A percentile compares a stretch with the other conserved stretches of the same genome.
These are phyloP conservation scores for Drosophila picticornis DNA, from an alignment of 2,888 invertebrate genomes.

Conservation along the genomic window DNA sequence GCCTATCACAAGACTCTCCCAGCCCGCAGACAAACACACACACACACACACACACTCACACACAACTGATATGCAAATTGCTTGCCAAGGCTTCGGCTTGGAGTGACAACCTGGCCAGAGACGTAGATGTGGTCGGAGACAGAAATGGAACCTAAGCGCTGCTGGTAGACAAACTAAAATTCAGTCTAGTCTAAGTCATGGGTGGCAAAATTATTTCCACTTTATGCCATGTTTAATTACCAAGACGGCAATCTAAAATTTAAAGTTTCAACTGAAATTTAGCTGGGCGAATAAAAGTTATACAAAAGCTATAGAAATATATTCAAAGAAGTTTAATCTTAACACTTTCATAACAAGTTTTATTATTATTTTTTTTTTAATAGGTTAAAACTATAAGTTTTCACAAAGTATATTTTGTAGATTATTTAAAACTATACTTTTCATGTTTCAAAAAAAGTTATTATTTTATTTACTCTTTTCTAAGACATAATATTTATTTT, in stretches of 20 bases:
- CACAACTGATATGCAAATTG: slow-evolving; percentile 74
- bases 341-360: not conserved
- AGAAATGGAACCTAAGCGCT: not conserved
- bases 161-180: slow-evolving; percentile 23
- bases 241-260: slow-evolving; percentile 10
- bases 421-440: not conserved
- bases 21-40: slow-evolving; percentile 16
- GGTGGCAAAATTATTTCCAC: slow-evolving; percentile 54
- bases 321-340: not conserved
- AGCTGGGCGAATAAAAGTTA: not conserved
- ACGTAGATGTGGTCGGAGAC: slow-evolving; percentile 5
- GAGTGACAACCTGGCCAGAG: slow-evolving; percentile 60
- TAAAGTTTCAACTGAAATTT: not conserved
- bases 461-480: not conserved
- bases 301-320: not conserved
- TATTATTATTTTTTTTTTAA: not conserved
- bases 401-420: not conserved
- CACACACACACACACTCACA: slow-evolving; percentile 8
- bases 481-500: no score
- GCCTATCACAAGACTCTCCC: slow-evolving; percentile 69
- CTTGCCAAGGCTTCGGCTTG: slow-evolving; percentile 61
- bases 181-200: slow-evolving; percentile 41
- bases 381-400: not conserved
- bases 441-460: not conserved
- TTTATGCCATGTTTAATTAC: slow-evolving; percentile 60